Conservation (phyloP, 2,113 vertebrate genomes). For the Megaleporinus macrocephalus region DNA sequence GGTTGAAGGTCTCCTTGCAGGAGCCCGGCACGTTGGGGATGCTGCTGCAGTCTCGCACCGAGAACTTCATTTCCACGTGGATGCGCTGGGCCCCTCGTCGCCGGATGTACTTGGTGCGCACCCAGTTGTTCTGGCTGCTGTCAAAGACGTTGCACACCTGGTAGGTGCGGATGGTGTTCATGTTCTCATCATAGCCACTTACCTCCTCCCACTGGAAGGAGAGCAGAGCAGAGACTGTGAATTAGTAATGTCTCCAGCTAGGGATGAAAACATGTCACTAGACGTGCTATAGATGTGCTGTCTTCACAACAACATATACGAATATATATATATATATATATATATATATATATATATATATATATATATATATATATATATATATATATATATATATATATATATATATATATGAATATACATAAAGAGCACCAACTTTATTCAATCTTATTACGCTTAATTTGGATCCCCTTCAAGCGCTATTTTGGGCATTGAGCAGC, state of each 20-base stretch:
- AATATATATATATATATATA: background rate
- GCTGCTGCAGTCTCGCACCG: conserved; percentile 94
- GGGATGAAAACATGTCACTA: conserved; percentile 7
- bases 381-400: background rate
- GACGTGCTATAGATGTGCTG: background rate
- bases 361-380: background rate
- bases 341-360: background rate
- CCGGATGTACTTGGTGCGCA: conserved; percentile 90
- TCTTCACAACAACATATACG: conserved; percentile 4
- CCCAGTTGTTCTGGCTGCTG: conserved; percentile 96
- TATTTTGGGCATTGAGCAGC: conserved; percentile 34
- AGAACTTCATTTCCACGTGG: conserved; percentile 98
- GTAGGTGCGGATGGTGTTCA: conserved; percentile 98
- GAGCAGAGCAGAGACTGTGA: conserved; percentile 30
- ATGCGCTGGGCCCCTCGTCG: conserved; percentile 90
- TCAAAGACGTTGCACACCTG: conserved; percentile 97
- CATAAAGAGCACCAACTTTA: background rate
- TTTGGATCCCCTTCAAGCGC: conserved; percentile 43
- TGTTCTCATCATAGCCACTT: conserved; percentile 95
- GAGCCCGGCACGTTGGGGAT: conserved; percentile 95
- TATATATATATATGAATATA: background rate
- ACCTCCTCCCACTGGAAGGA: conserved; percentile 93
- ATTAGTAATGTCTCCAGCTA: conserved; percentile 5
- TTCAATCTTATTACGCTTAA: conserved; percentile 25
- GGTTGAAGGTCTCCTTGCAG: conserved; percentile 98